Evolutionary conservation across 2,113 vertebrate species (phyloP), one percentile per base, ranked within the genome.

Genomic region (Colistium nudipinnis): DNA sequence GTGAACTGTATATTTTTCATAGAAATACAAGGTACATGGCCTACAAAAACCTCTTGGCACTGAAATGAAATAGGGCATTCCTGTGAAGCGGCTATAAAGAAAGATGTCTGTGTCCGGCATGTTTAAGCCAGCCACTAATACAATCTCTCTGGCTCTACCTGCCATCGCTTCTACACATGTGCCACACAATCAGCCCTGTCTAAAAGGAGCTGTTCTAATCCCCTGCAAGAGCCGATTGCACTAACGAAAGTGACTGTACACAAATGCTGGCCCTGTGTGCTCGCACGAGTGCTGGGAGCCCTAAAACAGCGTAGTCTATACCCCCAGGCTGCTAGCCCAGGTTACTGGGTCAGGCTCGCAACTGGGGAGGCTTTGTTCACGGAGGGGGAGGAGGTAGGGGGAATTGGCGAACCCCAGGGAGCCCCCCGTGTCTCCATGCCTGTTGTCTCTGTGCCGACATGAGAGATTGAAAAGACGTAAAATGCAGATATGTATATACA

Each of bases 271-370:
- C 70, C 66, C 75, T 83, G 84, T 90, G 77, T 43, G 62, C 79
- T 71, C 74, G 70, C 80, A 76, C 16, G 36, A 76, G 78, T 41
- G 59, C 68, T 75, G 62, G 52, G 69, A 87, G 81, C 81, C 83
- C 81, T 69, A 33, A 81, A 77, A 90, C 79, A 74, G 80, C 85
- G 86, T 85, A 83, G 73, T 71, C 83, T 82, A 72, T 84, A 87
- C 82, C 87, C 85, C 62, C 81, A 84, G 87, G 89, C 91, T 91
- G 78, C 83, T 77, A 74, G 86, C 83, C n/a, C 89, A 88, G 90
- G 92, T 93, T 91, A 92, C 86, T 92, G 92, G 92, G 92, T 92
- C 92, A 93, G 77, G 80, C 81, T 77, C 49, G 69, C 75, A 80
- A 93, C 89, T 91, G 90, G 88, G 86, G 80, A 88, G 49, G 90